Evolutionary conservation across 1,140 invertebrate species (phyloP).

Genomic region (Leptopilina clavipes): DNA sequence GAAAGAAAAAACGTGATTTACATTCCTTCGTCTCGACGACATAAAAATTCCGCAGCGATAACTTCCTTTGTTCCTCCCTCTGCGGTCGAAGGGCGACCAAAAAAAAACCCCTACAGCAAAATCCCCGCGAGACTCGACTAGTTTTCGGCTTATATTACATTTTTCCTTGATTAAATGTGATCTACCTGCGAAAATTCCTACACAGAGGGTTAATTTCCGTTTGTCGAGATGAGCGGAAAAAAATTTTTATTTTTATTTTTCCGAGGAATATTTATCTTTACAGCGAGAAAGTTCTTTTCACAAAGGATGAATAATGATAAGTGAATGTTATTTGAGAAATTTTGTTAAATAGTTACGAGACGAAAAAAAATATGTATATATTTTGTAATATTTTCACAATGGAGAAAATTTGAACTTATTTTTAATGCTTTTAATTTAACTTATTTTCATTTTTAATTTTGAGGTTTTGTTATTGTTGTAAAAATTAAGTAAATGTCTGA

Average conservation of each 20-base stretch:
- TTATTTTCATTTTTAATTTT: no score
- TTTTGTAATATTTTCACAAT: no score
- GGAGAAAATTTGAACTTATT: no score
- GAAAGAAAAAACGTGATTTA: slow-evolving; percentile 69
- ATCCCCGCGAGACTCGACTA: slow-evolving; percentile 56
- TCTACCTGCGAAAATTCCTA: slow-evolving; percentile 38
- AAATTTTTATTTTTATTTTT: slow-evolving; percentile 40
- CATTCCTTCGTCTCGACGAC: slow-evolving; percentile 71
- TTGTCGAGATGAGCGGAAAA: slow-evolving; percentile 12
- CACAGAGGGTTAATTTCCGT: slow-evolving; percentile 19
- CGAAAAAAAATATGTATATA: no score
- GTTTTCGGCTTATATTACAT: slow-evolving; percentile 71
- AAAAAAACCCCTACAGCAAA: slow-evolving; percentile 56
- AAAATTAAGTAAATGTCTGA: no score
- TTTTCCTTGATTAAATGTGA: slow-evolving; percentile 70
- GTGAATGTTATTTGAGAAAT: no score
- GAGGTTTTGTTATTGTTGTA: no score
- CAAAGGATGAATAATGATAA: no score
- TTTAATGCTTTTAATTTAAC: no score
- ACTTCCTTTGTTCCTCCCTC: slow-evolving; percentile 73
- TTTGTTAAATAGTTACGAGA: no score
- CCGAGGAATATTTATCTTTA: no score
- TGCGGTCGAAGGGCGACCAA: slow-evolving; percentile 56
- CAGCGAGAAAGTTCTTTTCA: no score
- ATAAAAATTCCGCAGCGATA: slow-evolving; percentile 74